Conservation (phyloP, 2,888 invertebrate genomes). For the Orthonevra nobilis region DNA sequence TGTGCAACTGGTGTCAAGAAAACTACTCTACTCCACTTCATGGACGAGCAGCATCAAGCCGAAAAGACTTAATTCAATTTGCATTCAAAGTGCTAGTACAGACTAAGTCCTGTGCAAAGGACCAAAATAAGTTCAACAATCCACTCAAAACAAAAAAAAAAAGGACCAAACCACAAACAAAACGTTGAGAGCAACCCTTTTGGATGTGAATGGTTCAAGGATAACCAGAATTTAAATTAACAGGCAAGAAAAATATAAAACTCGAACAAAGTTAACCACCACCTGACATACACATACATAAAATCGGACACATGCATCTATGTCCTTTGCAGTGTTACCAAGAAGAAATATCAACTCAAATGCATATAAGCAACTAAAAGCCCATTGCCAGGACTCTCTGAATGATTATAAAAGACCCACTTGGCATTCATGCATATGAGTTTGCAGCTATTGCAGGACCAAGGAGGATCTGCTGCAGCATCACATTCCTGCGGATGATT, state of each 20-base stretch:
- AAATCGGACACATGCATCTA: too few species aligned
- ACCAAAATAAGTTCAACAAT: conserved; percentile 9
- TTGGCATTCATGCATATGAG: conserved; percentile 2
- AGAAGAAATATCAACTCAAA: too few species aligned
- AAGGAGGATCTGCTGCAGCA: too few species aligned
- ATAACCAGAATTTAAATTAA: conserved; percentile 18
- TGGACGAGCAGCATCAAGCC: too few species aligned
- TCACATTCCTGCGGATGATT: conserved; percentile 36
- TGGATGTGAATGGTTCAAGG: conserved; percentile 4
- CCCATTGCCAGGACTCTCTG: not conserved
- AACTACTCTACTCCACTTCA: not conserved
- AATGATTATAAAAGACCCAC: conserved; percentile 26
- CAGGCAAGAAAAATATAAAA: not conserved
- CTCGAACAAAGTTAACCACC: conserved; percentile 12
- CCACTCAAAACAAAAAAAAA: not conserved
- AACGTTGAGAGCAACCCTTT: not conserved
- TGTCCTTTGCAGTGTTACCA: too few species aligned
- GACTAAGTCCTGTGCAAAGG: too few species aligned
- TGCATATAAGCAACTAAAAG: not conserved
- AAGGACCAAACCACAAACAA: not conserved
- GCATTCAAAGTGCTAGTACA: conserved; percentile 8
- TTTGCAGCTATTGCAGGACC: conserved; percentile 35
- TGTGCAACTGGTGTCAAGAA: conserved; percentile 29
- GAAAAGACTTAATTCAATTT: conserved; percentile 51
- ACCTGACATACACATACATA: not conserved